These are phyloP conservation scores for Aleiodes sp. DNA, from an alignment of 1,140 invertebrate genomes.

Conservation along the genomic window DNA sequence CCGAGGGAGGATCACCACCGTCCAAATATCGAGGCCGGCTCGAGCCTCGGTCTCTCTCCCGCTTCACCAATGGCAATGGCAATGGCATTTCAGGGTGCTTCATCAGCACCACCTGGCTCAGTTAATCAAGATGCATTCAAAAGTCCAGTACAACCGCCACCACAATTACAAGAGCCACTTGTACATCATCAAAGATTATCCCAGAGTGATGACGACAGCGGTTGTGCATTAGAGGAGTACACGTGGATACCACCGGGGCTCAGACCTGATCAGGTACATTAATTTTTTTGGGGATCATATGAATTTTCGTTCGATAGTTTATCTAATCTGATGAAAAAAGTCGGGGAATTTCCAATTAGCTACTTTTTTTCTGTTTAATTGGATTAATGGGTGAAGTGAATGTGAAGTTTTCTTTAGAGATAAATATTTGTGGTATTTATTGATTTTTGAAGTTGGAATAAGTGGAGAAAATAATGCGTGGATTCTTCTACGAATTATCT, in stretches of 20 bases:
- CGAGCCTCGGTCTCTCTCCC: conserved; percentile 48
- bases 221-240: conserved; percentile 96
- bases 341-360: too few relatives aligned
- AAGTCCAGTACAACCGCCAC: conserved; percentile 57
- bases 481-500: too few relatives aligned
- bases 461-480: too few relatives aligned
- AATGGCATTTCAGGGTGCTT: conserved; percentile 56
- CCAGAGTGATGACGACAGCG: conserved; percentile 95
- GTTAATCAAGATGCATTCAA: conserved; percentile 48
- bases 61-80: conserved; percentile 60
- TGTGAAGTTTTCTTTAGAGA: too few relatives aligned
- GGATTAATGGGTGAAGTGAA: too few relatives aligned
- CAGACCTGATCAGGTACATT: conserved; percentile 89
- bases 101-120: conserved; percentile 37
- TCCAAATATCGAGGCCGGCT: conserved; percentile 47
- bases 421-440: too few relatives aligned
- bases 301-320: too few relatives aligned
- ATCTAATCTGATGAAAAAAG: too few relatives aligned
- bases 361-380: too few relatives aligned
- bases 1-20: conserved; percentile 72
- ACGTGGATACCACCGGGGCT: conserved; percentile 97
- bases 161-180: conserved; percentile 57
- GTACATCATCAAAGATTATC: conserved; percentile 84
- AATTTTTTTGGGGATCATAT: too few relatives aligned
- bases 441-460: too few relatives aligned